Evolutionary conservation across 2,113 vertebrate genomes (phyloP).

Genomic region (Stictonetta naevosa): DNA sequence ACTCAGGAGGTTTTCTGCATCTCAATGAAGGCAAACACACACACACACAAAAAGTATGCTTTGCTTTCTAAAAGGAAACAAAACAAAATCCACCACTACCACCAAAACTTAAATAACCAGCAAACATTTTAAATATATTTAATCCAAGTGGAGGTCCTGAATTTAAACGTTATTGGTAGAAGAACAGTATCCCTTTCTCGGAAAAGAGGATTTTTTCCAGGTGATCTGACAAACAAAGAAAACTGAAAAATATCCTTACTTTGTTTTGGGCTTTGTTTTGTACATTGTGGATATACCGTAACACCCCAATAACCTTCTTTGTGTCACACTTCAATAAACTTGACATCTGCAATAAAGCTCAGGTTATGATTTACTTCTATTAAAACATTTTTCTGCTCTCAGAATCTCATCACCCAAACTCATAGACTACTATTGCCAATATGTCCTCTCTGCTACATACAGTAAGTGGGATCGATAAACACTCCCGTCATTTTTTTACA

Average conservation of each 20-base stretch:
- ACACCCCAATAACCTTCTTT: neutral
- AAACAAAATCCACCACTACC: neutral
- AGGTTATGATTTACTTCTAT: neutral
- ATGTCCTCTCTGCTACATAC: neutral
- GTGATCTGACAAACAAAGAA: neutral
- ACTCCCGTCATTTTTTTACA: neutral
- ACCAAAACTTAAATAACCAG: neutral
- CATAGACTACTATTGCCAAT: neutral
- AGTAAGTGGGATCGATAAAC: neutral
- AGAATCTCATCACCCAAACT: neutral
- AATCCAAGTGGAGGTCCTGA: neutral
- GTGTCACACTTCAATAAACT: neutral
- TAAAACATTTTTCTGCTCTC: neutral
- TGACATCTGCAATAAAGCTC: conserved; percentile 6
- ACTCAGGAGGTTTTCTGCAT: neutral
- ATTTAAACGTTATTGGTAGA: neutral
- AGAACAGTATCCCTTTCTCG: neutral
- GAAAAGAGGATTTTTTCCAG: neutral
- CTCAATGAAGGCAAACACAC: neutral
- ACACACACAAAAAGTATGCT: neutral
- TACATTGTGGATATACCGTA: fast-evolving
- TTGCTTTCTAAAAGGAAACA: neutral
- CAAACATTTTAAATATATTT: neutral
- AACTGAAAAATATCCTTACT: neutral
- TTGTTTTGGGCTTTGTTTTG: neutral